A percentile compares a stretch with the other conserved stretches of the same genome.
phyloP scores from a whole-genome alignment of 2,888 invertebrate genomes.

The Polyommatus icarus region DNA sequence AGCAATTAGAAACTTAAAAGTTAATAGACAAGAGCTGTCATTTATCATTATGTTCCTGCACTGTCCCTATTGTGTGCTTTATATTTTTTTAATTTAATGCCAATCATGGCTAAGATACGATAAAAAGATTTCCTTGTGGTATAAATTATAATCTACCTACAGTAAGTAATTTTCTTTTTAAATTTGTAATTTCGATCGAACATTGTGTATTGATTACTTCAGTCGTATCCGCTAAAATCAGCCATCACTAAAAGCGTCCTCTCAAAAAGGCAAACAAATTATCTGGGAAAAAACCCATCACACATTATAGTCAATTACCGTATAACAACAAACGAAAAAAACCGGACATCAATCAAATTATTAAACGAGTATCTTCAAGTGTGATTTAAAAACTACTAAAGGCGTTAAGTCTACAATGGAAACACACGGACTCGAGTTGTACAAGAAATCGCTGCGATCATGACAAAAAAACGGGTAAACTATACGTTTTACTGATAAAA shows the following conservation, averaged over 20 bases:
- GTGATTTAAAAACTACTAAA: slow-evolving; percentile 36
- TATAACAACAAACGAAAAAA: slow-evolving; percentile 32
- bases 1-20: too few relatives aligned
- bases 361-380: slow-evolving; percentile 39
- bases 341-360: slow-evolving; percentile 53
- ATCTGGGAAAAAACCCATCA: slow-evolving; percentile 25
- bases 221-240: slow-evolving; percentile 19
- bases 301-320: slow-evolving; percentile 32
- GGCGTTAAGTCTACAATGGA: slow-evolving; percentile 56
- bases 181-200: neutral
- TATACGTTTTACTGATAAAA: too few relatives aligned
- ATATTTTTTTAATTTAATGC: too few relatives aligned
- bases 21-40: too few relatives aligned
- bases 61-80: too few relatives aligned
- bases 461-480: neutral
- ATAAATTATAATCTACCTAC: too few relatives aligned
- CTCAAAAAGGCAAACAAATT: slow-evolving; percentile 23
- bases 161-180: neutral
- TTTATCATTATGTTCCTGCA: too few relatives aligned
- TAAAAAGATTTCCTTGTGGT: neutral
- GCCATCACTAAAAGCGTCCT: slow-evolving; percentile 17
- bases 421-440: slow-evolving; percentile 31
- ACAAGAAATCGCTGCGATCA: neutral
- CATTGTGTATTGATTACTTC: neutral
- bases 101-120: neutral